Evolutionary conservation across 2,888 invertebrate genomes (phyloP), one percentile per base, ranked within the genome.

Genomic region (Dioctria linearis): DNA sequence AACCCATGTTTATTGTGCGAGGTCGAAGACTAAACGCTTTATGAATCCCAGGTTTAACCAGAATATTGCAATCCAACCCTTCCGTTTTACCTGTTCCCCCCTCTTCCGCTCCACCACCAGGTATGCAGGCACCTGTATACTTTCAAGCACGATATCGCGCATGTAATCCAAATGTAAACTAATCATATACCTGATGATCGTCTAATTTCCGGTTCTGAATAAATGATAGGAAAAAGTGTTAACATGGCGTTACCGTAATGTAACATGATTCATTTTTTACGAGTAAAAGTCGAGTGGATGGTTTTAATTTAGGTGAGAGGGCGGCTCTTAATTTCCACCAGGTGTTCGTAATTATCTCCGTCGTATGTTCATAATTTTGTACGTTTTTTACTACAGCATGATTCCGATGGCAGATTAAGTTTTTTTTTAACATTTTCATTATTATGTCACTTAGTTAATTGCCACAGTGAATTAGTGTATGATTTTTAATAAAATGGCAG

Each of bases 221-320:
- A 73, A 73, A 57, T 73, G 42, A 73, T 73, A n/a, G 40, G 73
- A 54, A 57, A 57, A 73, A 57, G 57, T 73, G 57, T 57, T 73
- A 73, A 57, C 54, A 39, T 13, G 25, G 25, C 25, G 25, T 25
- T 25, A 54, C 71, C 13, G 54, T 25, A 54, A 40, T 25, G 71
- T 6, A 40, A 5, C 51, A 54, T 54, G 54, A 54, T 54, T 54
- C 54, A 54, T 54, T 11, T 54, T n/a, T 54, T 54, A 54, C 11
- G 54, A 54, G n/a, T 8, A 11, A 54, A 54, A 54, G 11, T 54
- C 54, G 54, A n/a, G 9, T n/a, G 54, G 11, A 54, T 11, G 49
- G 25, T 69, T 69, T 69, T 69, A 69, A 69, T 69, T 51, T 69
- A 39, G 37, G 54, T 0, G 0, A 25, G 25, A 25, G 25, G 25